Evolutionary conservation across 2,888 invertebrate species (phyloP), one percentile per base, ranked within the genome.

Genomic region (Apotomis capreana): DNA sequence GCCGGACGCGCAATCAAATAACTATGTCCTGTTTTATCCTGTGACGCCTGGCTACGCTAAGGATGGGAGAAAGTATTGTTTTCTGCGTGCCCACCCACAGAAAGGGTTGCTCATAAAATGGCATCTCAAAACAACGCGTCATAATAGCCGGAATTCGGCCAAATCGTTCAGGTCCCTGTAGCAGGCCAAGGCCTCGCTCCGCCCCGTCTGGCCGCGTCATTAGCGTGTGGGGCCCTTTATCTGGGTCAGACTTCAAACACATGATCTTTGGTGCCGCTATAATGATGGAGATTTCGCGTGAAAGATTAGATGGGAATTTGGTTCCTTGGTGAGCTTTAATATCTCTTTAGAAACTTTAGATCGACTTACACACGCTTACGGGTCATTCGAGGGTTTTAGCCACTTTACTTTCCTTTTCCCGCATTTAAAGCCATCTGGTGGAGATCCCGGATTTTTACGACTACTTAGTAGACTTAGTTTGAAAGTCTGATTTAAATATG

Each of bases 181-280:
- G 78, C 75, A 79, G 84, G 86, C 83, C 87, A 88, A 87, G 86
- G 86, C 71, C 76, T 61, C 78, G 74, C 83, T 79, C 84, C 87
- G 82, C 85, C 87, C 83, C 57, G 88, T 86, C 87, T 85, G 79
- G 82, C 73, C 80, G 74, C 72, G 77, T 79, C 80, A 81, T 83
- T 81, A 82, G 67, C 74, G 71, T 76, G 77, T 78, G 74, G 80
- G 79, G 74, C 76, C 80, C 83, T 81, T 81, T 78, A 87, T 81
- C 79, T 85, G 80, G 87, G 87, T 85, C 86, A 79, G 62, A 40
- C 68, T 74, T 74, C 61, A 58, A 57, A 67, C 65, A 51, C 36
- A 51, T 26, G 55, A 54, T 62, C 26, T 67, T 71, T 68, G 68
- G 46, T 51, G 75, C 70, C 62, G 69, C 49, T 76, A 70, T 64